Evolutionary conservation across 1,140 invertebrate genomes (phyloP), one percentile per base, ranked within the genome.

Genomic region (Leptopilina clavipes): DNA sequence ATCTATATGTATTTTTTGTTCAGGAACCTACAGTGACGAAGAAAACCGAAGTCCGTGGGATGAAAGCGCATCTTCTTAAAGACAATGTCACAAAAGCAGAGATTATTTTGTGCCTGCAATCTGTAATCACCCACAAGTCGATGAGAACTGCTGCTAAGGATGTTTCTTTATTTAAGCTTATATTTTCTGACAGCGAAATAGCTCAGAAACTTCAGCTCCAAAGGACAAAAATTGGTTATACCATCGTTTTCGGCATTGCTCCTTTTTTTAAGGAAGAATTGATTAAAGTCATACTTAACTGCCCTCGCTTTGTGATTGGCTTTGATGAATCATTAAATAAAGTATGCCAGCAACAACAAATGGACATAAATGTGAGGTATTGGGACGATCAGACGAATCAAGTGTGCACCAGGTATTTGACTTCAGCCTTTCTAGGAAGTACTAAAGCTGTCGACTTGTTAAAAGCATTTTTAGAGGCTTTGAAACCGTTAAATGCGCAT

Each of bases 311-410:
- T n/a, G 79, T 82, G 9, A 45, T 83, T 45, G 78, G 72, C 1
- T 85, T 81, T 72, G 82, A 82, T 59, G 82, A 83, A 77, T 75
- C 52, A 10, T 54, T 81, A 9, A 85, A 81, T 48, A 83, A 82
- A 73, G 48, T 84, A 40, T 40, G 52, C 10, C 71, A 80, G 48
- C 72, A 75, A 70, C 71, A 70, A 12, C 81, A 84, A 52, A 84
- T 84, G 81, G 74, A 79, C 44, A 56, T 79, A 14, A 18, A 40
- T 25, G 54, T 76, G 1, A 79, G 17, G 14, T 70, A 44, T 14
- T 72, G 19, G 71, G 22, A 25, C 70, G 56, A 52, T 14, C 11
- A 25, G 17, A 12, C 14, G 14, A 72, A 76, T 17, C 17, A 76
- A 76, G 70, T 76, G 12, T 22, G 12, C 3, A 72, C 75, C 18